phyloP scores from a whole-genome alignment of 2,888 invertebrate species.

The Proisotoma minuta region DNA sequence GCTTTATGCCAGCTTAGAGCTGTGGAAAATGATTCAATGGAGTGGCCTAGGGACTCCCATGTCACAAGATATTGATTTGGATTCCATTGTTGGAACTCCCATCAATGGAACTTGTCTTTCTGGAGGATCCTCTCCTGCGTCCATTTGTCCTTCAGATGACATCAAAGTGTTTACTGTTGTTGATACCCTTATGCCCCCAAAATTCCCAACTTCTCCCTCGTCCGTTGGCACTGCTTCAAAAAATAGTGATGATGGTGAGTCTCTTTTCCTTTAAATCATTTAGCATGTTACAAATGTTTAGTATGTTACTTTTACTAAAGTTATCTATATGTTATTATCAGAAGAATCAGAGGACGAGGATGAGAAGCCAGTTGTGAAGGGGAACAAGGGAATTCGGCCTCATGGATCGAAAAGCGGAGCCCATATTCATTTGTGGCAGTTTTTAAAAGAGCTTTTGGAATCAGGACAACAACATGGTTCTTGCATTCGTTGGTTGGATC shows the following conservation, averaged over 20 bases:
- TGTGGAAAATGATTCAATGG: constrained; percentile 42
- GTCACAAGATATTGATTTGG: constrained; percentile 23
- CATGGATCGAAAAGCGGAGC: constrained; percentile 57
- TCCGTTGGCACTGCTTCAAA: constrained; percentile 28
- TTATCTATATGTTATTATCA: constrained; percentile 1
- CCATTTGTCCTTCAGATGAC: constrained; percentile 10
- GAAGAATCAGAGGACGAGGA: constrained; percentile 61
- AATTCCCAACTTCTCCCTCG: too few species aligned
- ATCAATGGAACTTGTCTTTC: neutral
- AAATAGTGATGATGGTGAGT: constrained; percentile 25
- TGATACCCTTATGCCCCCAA: constrained; percentile 8
- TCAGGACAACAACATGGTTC: constrained; percentile 83
- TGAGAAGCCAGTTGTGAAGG: constrained; percentile 31
- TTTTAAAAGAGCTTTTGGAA: constrained; percentile 88
- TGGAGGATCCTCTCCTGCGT: neutral
- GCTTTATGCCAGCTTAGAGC: constrained; percentile 43
- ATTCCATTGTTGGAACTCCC: constrained; percentile 8
- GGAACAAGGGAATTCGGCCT: constrained; percentile 16
- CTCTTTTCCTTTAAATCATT: neutral
- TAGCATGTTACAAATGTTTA: neutral
- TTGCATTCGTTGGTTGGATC: constrained; percentile 96
- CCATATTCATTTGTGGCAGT: constrained; percentile 98
- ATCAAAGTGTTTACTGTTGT: constrained; percentile 25
- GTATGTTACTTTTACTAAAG: neutral
- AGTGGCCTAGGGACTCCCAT: too few species aligned